Percentiles rank a stretch among this genome's conserved stretches.
phyloP scores from a whole-genome alignment of 2,797 vertebrate species.

The Echeneis naucrates region DNA sequence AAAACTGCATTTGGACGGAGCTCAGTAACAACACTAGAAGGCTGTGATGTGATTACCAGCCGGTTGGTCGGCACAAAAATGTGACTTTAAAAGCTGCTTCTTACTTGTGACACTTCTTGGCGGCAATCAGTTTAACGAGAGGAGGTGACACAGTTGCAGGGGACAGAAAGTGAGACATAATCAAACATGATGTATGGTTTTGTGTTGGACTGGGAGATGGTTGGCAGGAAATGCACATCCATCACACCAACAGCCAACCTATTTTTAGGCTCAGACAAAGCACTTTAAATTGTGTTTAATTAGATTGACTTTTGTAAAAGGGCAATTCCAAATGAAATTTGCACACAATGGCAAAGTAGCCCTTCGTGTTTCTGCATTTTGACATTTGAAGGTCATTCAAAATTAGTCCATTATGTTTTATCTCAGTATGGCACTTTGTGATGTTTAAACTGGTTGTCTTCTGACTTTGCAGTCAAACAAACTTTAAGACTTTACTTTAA shows the following conservation, averaged over 20 bases:
- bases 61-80: constrained; percentile 59
- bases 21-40: constrained; percentile 67
- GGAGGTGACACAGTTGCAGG: constrained; percentile 61
- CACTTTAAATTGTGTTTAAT: constrained; percentile 81
- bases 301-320: constrained; percentile 78
- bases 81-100: constrained; percentile 76
- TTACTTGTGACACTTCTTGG: constrained; percentile 65
- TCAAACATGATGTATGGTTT: constrained; percentile 90
- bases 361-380: constrained; percentile 44
- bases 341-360: constrained; percentile 51
- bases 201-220: constrained; percentile 69
- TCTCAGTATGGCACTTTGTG: background rate
- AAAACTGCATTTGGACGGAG: constrained; percentile 60
- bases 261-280: constrained; percentile 83
- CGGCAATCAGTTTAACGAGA: constrained; percentile 78
- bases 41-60: constrained; percentile 74
- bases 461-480: background rate
- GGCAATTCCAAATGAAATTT: constrained; percentile 71
- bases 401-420: background rate
- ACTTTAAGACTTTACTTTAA: too few species aligned
- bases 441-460: background rate
- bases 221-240: constrained; percentile 83
- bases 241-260: constrained; percentile 83
- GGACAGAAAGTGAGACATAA: constrained; percentile 80
- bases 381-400: constrained; percentile 64